Percentiles rank a stretch among this genome's conserved stretches.
Evolutionary conservation across 1,140 invertebrate genomes (phyloP).

Genomic region (Atta colombica): DNA sequence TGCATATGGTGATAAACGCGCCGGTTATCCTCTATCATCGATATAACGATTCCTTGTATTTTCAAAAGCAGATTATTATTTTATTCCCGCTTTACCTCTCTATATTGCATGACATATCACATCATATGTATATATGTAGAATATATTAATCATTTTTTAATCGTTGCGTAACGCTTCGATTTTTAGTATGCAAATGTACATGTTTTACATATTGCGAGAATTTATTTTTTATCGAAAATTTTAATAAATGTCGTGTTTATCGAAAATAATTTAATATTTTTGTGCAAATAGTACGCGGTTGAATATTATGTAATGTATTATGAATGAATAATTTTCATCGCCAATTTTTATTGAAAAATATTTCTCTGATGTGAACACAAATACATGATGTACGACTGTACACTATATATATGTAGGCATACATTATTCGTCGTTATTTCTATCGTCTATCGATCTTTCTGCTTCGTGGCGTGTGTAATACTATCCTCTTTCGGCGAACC

Average conservation of each 20-base stretch:
- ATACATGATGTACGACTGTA: neutral
- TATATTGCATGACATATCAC: neutral
- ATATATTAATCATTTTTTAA: constrained; percentile 12
- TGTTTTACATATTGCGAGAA: neutral
- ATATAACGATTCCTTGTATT: constrained; percentile 55
- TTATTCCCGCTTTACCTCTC: neutral
- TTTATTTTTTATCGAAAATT: neutral
- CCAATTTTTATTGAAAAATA: neutral
- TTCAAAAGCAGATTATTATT: constrained; percentile 42
- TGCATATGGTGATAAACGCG: constrained; percentile 54
- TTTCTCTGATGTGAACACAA: constrained; percentile 6
- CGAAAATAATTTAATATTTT: constrained; percentile 1
- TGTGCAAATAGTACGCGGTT: neutral
- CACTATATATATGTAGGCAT: neutral
- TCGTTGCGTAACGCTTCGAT: neutral
- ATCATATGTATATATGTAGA: neutral
- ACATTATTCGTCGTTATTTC: constrained; percentile 18
- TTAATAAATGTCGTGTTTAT: neutral
- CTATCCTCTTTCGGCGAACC: neutral
- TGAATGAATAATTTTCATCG: neutral
- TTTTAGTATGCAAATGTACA: neutral
- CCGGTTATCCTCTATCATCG: constrained; percentile 31
- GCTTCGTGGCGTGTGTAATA: constrained; percentile 1
- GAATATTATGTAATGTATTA: neutral
- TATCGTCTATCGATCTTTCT: constrained; percentile 14